Base-by-base conservation (phyloP, 2,888 invertebrate species). In the Sussaba pulchella region DNA sequence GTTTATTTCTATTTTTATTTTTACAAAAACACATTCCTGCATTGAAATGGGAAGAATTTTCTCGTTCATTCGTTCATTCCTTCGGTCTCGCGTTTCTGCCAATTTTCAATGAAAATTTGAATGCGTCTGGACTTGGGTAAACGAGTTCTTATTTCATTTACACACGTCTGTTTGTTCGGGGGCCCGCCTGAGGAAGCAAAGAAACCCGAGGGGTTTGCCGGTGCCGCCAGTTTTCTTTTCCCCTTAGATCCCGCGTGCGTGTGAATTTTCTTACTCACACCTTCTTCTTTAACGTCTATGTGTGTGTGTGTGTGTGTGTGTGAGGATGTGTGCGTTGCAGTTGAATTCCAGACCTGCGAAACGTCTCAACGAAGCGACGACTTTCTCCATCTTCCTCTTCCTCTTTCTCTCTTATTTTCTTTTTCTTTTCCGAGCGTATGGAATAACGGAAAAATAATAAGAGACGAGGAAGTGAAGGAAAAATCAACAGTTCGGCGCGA, bases 141-240 rank as follows among this genome's bases (percentile, higher is more conserved):
- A 77, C 69, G 73, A 77, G 69, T 81, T 81, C 77, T 77, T 77
- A 77, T 73, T 81, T 81, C 81, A 81, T 81, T 81, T 77, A 77
- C 81, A 73, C 81, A 73, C 81, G 81, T 73, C 64, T 77, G 77
- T 81, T 77, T 77, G 77, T 74, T 70, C 73, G 64, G 64, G n/a
- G 77, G 50, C 73, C 5, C 36, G 43, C 24, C 36, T 14, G 24
- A 75, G 50, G 50, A 57, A 59, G 64, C 31, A 50, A 67, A 73
- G 26, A 77, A 41, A 19, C 47, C 17, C 26, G 31, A 43, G 43
- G 17, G 19, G 54, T 31, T 14, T 47, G 26, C 26, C 5, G 14
- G 39, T 63, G 50, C 24, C 24, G 31, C 14, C 26, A 24, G 52
- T 63, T 41, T 24, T 45, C 31, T 36, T 47, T 19, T n/a, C 67